Conservation (phyloP, 2,113 vertebrate species). For the Mormyrus lacerda region DNA sequence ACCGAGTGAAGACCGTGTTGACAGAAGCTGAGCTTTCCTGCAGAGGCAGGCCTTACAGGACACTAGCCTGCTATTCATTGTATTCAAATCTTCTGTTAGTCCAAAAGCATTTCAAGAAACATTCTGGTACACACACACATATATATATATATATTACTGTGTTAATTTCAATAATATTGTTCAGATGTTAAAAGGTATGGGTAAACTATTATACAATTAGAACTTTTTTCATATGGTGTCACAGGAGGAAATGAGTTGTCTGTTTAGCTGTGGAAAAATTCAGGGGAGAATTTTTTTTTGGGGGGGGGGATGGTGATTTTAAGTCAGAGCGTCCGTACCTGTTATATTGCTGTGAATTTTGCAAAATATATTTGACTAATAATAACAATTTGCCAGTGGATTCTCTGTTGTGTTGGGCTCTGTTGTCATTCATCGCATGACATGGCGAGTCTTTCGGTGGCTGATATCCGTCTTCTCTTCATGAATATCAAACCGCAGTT, state of each 20-base stretch:
- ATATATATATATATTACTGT: background rate
- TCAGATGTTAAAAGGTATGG: background rate
- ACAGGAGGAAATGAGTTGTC: background rate
- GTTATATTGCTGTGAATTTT: background rate
- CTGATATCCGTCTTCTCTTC: background rate
- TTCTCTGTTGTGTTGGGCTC: background rate
- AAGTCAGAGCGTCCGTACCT: background rate
- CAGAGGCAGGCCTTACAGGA: background rate
- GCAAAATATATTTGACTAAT: background rate
- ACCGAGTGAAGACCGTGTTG: background rate
- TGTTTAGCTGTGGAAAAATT: background rate
- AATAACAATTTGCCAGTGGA: background rate
- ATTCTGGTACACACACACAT: background rate
- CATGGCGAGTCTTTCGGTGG: background rate
- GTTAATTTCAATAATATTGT: background rate
- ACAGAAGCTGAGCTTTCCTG: background rate
- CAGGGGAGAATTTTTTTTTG: background rate
- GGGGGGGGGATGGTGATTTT: no score
- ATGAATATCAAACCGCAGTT: constrained; percentile 3
- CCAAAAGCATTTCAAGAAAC: background rate
- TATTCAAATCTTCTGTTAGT: background rate
- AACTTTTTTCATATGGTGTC: background rate
- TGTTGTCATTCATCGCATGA: background rate
- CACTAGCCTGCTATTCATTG: background rate
- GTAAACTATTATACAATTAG: background rate